Evolutionary conservation across 2,797 vertebrate species (phyloP), one percentile per base, ranked within the genome.

Genomic region (Myripristis jacobus): DNA sequence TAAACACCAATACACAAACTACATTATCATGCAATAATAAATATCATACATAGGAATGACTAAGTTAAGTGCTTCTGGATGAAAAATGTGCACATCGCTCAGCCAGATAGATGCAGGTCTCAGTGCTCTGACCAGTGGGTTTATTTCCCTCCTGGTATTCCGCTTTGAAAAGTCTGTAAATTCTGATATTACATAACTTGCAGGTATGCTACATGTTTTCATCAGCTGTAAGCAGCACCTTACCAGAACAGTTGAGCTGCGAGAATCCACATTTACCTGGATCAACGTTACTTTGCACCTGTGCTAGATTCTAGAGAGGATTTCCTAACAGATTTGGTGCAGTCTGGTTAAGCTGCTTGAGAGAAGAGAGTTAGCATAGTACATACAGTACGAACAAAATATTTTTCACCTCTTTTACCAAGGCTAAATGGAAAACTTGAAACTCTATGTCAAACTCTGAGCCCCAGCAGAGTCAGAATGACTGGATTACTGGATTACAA

Each of bases 181-280:
- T 69, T 46, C 25, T 4, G 34, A 41, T 75, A 18, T 75, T 77
- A 65, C 43, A 38, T 64, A 84, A 68, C 24, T 0, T 15, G 12
- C 46, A 46, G 57, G 38, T 60, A 55, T 7, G n/a, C 46, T 15
- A 16, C 70, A 38, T 36, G 27, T 71, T 72, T 52, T 47, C 34
- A 38, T 41, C 27, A 63, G 27, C 48, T 59, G 46, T 63, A 53
- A 77, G 74, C 52, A 62, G 18, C 54, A 24, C 9, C 38, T 6
- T n/a, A 56, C 18, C 47, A 15, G 48, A 58, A 63, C 62, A 57
- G 54, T 56, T 66, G 51, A 78, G 63, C 66, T 53, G 41, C 36
- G 31, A 62, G 63, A 19, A 55, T 70, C 48, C 22, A 53, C 27
- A 24, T 71, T 41, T 47, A n/a, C 9, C 24, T 18, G 51, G 65